Conservation (phyloP, 2,888 invertebrate species). For the Antitype chi region DNA sequence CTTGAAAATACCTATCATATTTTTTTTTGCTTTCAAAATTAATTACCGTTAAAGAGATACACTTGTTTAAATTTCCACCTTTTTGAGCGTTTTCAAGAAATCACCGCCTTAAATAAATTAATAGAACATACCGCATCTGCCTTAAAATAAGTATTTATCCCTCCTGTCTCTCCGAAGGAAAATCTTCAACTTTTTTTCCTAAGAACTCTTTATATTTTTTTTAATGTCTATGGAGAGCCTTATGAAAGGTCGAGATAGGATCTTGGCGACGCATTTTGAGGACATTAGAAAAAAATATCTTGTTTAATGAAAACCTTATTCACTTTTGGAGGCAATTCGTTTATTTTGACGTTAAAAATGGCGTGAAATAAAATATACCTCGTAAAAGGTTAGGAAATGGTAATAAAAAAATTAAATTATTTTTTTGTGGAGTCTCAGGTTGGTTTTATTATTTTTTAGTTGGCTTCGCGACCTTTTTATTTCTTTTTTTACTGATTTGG, state of each 20-base stretch:
- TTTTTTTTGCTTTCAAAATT: too few species aligned
- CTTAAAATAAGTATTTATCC: constrained; percentile 7
- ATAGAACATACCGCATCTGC: constrained; percentile 65
- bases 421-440: constrained; percentile 44
- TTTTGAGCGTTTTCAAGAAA: too few species aligned
- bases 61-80: too few species aligned
- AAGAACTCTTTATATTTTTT: constrained; percentile 84
- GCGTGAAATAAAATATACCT: constrained; percentile 56
- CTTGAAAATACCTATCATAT: too few species aligned
- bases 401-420: constrained; percentile 55
- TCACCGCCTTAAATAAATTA: too few species aligned
- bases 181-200: constrained; percentile 78
- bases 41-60: too few species aligned
- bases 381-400: constrained; percentile 56
- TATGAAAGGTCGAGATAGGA: constrained; percentile 79
- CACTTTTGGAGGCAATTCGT: constrained; percentile 62
- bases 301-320: constrained; percentile 66
- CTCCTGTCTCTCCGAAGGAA: constrained; percentile 60
- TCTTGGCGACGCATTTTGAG: constrained; percentile 63
- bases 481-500: constrained; percentile 41
- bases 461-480: constrained; percentile 32
- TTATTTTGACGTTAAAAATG: constrained; percentile 64
- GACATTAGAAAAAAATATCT: constrained; percentile 70
- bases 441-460: constrained; percentile 51
- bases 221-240: constrained; percentile 80